These are phyloP conservation scores for Erpetoichthys calabaricus DNA, from an alignment of 2,797 vertebrate genomes.

Conservation along the genomic window DNA sequence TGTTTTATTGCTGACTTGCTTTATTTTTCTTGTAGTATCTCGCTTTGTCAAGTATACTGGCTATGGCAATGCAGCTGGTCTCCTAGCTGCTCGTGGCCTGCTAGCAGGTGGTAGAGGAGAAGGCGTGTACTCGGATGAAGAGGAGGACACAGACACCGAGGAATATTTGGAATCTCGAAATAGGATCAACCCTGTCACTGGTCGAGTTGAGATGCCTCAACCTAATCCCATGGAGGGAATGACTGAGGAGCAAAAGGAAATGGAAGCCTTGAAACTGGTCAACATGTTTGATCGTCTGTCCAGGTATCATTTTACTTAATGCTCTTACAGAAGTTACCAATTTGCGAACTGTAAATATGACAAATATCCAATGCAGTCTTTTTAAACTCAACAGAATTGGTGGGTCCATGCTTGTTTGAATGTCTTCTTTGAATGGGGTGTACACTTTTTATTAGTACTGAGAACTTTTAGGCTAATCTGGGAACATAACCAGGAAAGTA, in stretches of 20 bases:
- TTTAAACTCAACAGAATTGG: too few relatives aligned
- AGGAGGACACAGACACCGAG: slow-evolving; percentile 34
- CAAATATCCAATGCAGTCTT: too few relatives aligned
- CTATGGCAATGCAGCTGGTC: slow-evolving; percentile 61
- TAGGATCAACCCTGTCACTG: slow-evolving; percentile 22
- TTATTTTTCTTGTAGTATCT: slow-evolving; percentile 33
- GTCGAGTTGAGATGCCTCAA: slow-evolving; percentile 19
- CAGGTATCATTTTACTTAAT: slow-evolving; percentile 13
- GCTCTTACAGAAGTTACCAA: too few relatives aligned
- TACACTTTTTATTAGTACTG: too few relatives aligned
- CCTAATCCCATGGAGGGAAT: slow-evolving; percentile 23
- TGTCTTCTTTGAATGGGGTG: too few relatives aligned
- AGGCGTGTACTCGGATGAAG: slow-evolving; percentile 19
- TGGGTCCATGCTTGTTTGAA: too few relatives aligned
- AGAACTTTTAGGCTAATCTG: too few relatives aligned
- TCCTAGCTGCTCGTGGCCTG: slow-evolving; percentile 45
- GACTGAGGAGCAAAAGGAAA: slow-evolving; percentile 23
- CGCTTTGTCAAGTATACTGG: slow-evolving; percentile 67
- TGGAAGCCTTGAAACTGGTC: slow-evolving; percentile 23
- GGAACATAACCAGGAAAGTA: too few relatives aligned
- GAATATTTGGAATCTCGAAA: slow-evolving; percentile 37
- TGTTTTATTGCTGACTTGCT: too few relatives aligned
- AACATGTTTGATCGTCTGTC: slow-evolving; percentile 24
- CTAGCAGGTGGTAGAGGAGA: slow-evolving; percentile 19
- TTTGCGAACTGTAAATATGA: too few relatives aligned